A percentile compares a stretch with the other conserved stretches of the same genome.
phyloP scores from a whole-genome alignment of 2,113 vertebrate genomes.

The Prolemur simus region DNA sequence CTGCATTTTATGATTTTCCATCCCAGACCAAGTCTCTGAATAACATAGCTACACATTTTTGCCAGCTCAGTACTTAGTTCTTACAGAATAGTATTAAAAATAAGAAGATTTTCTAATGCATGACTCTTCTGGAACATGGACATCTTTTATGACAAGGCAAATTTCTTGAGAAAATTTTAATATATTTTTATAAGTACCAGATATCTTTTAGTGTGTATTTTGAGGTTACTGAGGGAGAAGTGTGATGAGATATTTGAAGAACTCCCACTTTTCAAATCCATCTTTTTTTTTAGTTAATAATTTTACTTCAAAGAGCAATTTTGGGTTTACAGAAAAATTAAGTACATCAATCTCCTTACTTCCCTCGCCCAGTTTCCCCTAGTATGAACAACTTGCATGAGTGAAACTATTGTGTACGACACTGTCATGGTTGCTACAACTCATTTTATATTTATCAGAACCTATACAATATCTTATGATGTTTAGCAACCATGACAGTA shows the following conservation, averaged over 20 bases:
- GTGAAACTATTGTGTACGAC: background rate
- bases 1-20: background rate
- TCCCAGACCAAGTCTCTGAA: background rate
- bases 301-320: background rate
- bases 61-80: background rate
- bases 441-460: too few relatives aligned
- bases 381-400: background rate
- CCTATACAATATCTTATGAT: too few relatives aligned
- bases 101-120: background rate
- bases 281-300: background rate
- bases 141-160: background rate
- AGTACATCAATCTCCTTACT: too few relatives aligned
- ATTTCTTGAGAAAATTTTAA: background rate
- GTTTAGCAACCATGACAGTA: too few relatives aligned
- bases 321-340: background rate
- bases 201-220: background rate
- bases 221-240: background rate
- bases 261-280: background rate
- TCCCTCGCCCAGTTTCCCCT: too few relatives aligned
- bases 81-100: background rate
- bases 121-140: background rate
- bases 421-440: too few relatives aligned
- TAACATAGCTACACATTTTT: background rate
- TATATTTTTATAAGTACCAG: background rate
- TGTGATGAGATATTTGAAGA: background rate